Evolutionary conservation across 2,113 vertebrate genomes (phyloP), one percentile per base, ranked within the genome.

Genomic region (Cryptomyrus ogoouensis): DNA sequence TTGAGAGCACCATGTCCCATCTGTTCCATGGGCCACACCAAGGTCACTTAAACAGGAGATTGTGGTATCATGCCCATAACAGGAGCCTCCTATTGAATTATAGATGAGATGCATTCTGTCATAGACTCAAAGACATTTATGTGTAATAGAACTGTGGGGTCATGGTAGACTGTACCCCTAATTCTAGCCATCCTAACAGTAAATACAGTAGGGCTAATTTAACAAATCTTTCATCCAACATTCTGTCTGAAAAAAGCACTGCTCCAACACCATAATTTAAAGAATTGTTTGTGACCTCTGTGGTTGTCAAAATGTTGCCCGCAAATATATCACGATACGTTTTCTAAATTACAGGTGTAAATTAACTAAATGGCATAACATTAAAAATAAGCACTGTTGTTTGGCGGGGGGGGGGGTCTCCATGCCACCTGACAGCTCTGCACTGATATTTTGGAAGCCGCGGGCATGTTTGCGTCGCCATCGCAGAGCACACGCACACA

Each of bases 61-160:
- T n/a, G 27, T 47, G 21, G 39, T 58, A 56, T 84, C 89, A 89
- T 56, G 77, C 39, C 52, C 52, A 85, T 44, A 89, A 85, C 52
- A 89, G 83, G 77, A 83, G 50, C 35, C 77, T 85, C 24, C 80
- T 84, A 84, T 85, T 89, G 56, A 84, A 89, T 89, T 58, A 89
- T 89, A 89, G 85, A 89, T 89, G 89, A 89, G 80, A 47, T 89
- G 80, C 77, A 89, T 89, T 35, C 49, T 58, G 83, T 12, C 80
- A 58, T 52, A 47, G 50, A 80, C 89, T 89, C 80, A 89, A 85
- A 85, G 80, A 58, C 50, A 50, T 84, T 89, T 89, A 39, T 52
- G 10, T 62, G 87, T 46, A 35, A 62, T 21, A 50, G 44, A 84
- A 88, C 39, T 17, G 39, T 44, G 39, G 35, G 24, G 21, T 31